Evolutionary conservation across 2,113 vertebrate species (phyloP).

Genomic region (Pelecanus crispus): DNA sequence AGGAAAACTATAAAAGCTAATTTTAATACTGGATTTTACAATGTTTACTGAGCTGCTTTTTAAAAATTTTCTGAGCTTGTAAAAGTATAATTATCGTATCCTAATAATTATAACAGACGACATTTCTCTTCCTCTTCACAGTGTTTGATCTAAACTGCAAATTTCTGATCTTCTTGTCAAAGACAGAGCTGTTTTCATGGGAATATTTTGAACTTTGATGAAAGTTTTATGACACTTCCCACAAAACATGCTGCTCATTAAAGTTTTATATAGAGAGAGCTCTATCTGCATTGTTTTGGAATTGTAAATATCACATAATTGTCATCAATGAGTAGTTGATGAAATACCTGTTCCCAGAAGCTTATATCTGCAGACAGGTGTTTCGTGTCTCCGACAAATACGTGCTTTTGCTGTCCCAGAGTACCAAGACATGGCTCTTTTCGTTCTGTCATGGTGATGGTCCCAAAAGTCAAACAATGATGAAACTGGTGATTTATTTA

Average conservation of each 20-base stretch:
- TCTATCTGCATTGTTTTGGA: slow-evolving; percentile 61
- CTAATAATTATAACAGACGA: slow-evolving; percentile 61
- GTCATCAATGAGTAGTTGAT: slow-evolving; percentile 38
- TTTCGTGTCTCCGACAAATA: not conserved
- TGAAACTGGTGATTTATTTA: slow-evolving; percentile 25
- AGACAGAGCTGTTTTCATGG: slow-evolving; percentile 59
- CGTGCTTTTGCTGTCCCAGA: not conserved
- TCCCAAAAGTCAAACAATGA: not conserved
- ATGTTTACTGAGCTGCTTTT: slow-evolving; percentile 27
- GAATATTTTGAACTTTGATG: slow-evolving; percentile 64
- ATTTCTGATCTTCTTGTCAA: slow-evolving; percentile 68
- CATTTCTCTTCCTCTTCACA: slow-evolving; percentile 40
- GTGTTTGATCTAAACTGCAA: slow-evolving; percentile 65
- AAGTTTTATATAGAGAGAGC: slow-evolving; percentile 50
- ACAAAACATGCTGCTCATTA: slow-evolving; percentile 64
- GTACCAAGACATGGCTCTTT: not conserved
- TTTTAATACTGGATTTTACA: slow-evolving; percentile 23
- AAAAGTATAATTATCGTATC: slow-evolving; percentile 57
- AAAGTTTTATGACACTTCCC: slow-evolving; percentile 67
- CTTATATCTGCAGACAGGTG: not conserved
- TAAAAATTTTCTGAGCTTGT: slow-evolving; percentile 38
- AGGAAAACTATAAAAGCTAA: not conserved
- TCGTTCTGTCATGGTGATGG: not conserved
- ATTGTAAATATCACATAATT: slow-evolving; percentile 63
- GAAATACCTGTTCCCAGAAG: slow-evolving; percentile 40